Base-by-base conservation (phyloP, 2,113 vertebrate genomes). In the Periophthalmodon schlosseri region DNA sequence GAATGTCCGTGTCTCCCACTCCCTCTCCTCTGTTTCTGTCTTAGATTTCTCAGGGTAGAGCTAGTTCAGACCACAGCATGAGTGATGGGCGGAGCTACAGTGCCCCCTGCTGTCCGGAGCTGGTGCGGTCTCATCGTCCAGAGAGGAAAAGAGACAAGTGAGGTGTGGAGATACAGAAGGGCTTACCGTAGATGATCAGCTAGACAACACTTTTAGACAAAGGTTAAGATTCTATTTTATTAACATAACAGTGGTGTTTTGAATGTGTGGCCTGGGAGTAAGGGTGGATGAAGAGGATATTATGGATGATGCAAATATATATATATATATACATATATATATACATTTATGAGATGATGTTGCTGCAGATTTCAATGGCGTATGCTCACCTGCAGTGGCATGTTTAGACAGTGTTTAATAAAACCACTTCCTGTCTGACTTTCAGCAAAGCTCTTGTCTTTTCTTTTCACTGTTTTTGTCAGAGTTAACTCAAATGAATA, bases 21-120 rank as follows among this genome's bases (percentile, higher is more conserved):
- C 18, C 34, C 44, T 16, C 69, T 69, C 49, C 75, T 21, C 3
- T 23, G n/a, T 74, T 73, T 77, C 71, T 70, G 69, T 87, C 70
- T 86, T 88, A 84, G 84, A 85, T 86, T 84, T 88, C 90, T 91
- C 90, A 91, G 90, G 88, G 86, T 90, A 88, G 90, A 84, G 74
- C 69, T 91, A 91, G 88, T 82, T 87, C 77, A 85, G 79, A 86
- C 60, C 54, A 71, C 80, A 85, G 78, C 73, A 63, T 87, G 78
- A 82, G 52, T 20, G 52, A 52, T 18, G 49, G 1, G 70, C 68
- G 67, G 83, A 20, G 76, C 76, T 49, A 78, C 75, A 80, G 36
- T 61, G 80, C 88, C 91, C 89, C 81, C 88, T 88, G 82, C 78
- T 88, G 85, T 80, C 76, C 74, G 72, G 68, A 79, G 28, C 28